Percentiles rank a stretch among this genome's conserved stretches.
Conservation (phyloP, 2,113 vertebrate species). For the Poeciliopsis turrubarensis region DNA sequence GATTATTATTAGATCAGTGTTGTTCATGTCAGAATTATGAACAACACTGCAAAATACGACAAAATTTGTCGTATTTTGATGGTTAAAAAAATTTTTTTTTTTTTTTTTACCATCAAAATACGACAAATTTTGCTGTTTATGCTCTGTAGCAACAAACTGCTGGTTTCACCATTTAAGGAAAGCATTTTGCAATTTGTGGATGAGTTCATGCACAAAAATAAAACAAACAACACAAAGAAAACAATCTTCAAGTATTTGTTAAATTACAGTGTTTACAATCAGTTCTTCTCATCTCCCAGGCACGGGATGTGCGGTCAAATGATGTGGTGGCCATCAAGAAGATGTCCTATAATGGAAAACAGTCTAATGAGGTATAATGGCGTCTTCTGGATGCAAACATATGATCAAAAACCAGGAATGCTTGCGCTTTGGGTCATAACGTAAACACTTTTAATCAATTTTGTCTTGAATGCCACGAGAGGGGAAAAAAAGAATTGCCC, state of each 20-base stretch:
- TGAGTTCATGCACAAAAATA: neutral
- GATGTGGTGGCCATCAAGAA: slow-evolving; percentile 99
- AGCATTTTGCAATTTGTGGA: neutral
- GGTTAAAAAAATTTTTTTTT: too few relatives aligned
- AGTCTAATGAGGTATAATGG: slow-evolving; percentile 90
- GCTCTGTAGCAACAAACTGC: neutral
- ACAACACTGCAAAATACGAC: too few relatives aligned
- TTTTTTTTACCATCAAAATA: neutral
- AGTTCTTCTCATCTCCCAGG: slow-evolving; percentile 75
- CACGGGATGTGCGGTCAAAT: slow-evolving; percentile 94
- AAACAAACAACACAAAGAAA: neutral
- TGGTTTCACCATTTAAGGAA: neutral
- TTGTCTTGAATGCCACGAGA: too few relatives aligned
- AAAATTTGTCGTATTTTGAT: too few relatives aligned
- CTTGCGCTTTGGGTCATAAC: too few relatives aligned
- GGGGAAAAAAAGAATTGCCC: too few relatives aligned
- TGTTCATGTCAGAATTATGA: too few relatives aligned
- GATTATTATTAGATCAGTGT: too few relatives aligned
- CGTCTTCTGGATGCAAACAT: neutral
- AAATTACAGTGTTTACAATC: neutral
- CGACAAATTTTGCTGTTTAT: neutral
- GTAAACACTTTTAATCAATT: too few relatives aligned
- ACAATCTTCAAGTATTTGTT: neutral
- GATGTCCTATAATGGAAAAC: slow-evolving; percentile 99
- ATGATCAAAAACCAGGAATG: too few relatives aligned